Evolutionary conservation across 2,888 invertebrate species (phyloP), one percentile per base, ranked within the genome.

Genomic region (Lepidonotus clava): DNA sequence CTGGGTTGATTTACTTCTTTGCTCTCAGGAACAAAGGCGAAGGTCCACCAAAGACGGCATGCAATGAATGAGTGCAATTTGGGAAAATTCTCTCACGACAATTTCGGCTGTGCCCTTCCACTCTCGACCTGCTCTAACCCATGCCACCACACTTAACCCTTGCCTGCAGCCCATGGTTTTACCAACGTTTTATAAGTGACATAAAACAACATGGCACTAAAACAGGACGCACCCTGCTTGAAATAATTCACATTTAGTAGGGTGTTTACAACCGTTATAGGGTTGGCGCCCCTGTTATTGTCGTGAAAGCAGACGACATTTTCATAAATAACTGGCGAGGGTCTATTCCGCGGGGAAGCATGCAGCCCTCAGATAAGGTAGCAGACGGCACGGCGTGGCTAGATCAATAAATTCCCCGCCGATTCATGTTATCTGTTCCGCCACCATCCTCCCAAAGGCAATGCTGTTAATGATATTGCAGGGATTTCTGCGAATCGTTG

Each of bases 391-490:
- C 28, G 61, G 11, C 28, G 61, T 61, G 5, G 61, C 28, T 24
- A 28, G 61, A 61, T 61, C 61, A 61, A 61, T 61, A 61, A 61
- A n/a, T n/a, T 61, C 28, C 61, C 61, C 61, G 32, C 61, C 28
- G 61, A 61, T 61, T 61, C 61, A 61, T 61, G 61, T 61, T 61
- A 61, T 8, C 5, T 24, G 61, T 61, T 61, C 61, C 61, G 24
- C n/a, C 61, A 5, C 28, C 28, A 24, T 24, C 14, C 24, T 5
- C 61, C 61, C 61, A 61, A 28, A 61, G 28, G 24, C 61, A 24
- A 61, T 28, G 61, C 61, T 61, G 61, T 32, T 61, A 61, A 61
- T 61, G 61, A 61, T 61, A 61, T 61, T 61, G 61, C 61, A 18
- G 4, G n/a, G 28, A 61, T 14, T 61, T 28, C 28, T 61, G 32